Evolutionary conservation across 2,888 invertebrate species (phyloP).

Genomic region (Campoplex nolae): DNA sequence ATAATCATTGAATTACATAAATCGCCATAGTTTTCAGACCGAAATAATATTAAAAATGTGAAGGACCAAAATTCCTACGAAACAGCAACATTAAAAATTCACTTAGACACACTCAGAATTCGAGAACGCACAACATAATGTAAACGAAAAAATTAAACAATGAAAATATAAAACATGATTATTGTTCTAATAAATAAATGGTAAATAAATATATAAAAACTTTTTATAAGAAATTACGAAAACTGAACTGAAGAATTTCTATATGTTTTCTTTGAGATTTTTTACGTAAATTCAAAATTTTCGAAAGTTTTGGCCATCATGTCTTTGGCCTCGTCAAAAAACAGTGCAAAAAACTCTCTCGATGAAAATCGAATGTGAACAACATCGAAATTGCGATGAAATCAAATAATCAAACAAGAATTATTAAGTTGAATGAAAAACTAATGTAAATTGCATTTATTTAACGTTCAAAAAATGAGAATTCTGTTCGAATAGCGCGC

Average conservation of each 20-base stretch:
- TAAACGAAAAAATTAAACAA: too few species aligned
- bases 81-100: background rate
- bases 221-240: too few species aligned
- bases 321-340: background rate
- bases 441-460: background rate
- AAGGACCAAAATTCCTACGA: slow-evolving; percentile 22
- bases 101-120: background rate
- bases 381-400: too few species aligned
- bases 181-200: too few species aligned
- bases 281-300: too few species aligned
- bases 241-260: too few species aligned
- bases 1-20: too few species aligned
- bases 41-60: background rate
- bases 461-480: background rate
- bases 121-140: background rate
- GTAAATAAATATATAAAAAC: too few species aligned
- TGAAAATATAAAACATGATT: too few species aligned
- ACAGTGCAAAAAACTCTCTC: background rate
- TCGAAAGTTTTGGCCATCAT: too few species aligned
- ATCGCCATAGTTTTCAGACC: background rate
- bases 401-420: background rate
- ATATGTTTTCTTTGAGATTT: too few species aligned
- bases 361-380: background rate
- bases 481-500: background rate
- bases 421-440: background rate